These are phyloP conservation scores for Ligdia adustata DNA, from an alignment of 2,888 invertebrate species.

Conservation along the genomic window DNA sequence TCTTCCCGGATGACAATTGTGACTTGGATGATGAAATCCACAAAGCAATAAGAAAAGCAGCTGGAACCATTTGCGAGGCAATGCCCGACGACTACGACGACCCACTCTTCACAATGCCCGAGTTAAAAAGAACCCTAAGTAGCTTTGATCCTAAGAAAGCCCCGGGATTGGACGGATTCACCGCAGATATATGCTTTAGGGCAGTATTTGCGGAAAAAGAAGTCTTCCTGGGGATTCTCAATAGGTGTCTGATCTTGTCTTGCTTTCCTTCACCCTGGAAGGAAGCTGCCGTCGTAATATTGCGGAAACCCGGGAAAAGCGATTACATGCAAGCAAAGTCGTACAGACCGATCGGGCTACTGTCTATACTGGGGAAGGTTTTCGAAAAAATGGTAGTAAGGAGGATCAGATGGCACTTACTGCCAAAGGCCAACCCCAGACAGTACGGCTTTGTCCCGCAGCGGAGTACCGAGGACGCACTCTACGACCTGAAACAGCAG, in stretches of 20 bases:
- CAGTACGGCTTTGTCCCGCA: conserved; percentile 13
- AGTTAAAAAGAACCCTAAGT: background rate
- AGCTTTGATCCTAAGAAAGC: background rate
- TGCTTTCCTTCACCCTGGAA: conserved; percentile 21
- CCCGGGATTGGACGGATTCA: background rate
- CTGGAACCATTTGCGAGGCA: background rate
- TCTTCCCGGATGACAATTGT: background rate
- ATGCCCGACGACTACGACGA: background rate
- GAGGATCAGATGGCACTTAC: conserved; percentile 2
- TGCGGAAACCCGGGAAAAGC: conserved; percentile 14
- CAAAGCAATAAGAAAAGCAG: background rate
- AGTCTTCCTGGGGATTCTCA: conserved; percentile 1
- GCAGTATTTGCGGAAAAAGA: conserved; percentile 18
- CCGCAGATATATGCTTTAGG: conserved; percentile 29
- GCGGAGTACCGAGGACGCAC: background rate
- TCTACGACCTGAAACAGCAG: background rate
- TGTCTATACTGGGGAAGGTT: conserved; percentile 16
- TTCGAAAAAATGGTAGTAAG: conserved; percentile 10
- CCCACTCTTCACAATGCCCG: background rate
- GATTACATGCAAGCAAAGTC: conserved; percentile 8
- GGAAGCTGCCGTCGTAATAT: conserved; percentile 1
- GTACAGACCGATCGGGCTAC: conserved; percentile 19
- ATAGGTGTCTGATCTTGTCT: conserved; percentile 10
- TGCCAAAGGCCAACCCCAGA: background rate
- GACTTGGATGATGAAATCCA: background rate